These are phyloP conservation scores for Lapara coniferarum DNA, from an alignment of 2,888 invertebrate genomes.

Conservation along the genomic window DNA sequence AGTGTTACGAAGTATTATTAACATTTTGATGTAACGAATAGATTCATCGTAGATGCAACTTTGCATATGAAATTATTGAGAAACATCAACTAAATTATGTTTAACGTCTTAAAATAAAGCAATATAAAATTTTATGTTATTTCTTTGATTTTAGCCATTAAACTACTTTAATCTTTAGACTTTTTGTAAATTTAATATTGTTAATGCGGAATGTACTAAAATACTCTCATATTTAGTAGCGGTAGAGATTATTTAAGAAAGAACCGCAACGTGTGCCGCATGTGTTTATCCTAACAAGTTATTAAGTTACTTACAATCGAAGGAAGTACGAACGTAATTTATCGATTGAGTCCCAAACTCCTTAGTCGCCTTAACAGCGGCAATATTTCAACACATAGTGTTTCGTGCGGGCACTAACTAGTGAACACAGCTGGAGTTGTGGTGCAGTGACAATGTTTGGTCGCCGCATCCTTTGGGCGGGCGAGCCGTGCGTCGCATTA, in stretches of 20 bases:
- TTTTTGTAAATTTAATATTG: no score
- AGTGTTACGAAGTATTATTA: not conserved
- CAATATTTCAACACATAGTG: conserved; percentile 67
- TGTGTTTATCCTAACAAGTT: not conserved
- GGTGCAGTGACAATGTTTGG: conserved; percentile 76
- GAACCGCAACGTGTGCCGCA: no score
- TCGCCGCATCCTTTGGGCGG: conserved; percentile 62
- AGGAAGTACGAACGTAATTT: conserved; percentile 28
- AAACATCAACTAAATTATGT: not conserved
- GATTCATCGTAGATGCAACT: not conserved
- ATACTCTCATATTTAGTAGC: no score
- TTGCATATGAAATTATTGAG: not conserved
- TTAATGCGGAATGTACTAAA: no score
- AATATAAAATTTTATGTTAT: not conserved
- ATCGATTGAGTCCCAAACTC: conserved; percentile 46
- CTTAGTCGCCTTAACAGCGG: conserved; percentile 47
- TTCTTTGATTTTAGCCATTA: not conserved
- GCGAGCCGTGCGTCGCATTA: conserved; percentile 61
- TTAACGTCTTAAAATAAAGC: not conserved
- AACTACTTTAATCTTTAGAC: not conserved
- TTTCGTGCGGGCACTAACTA: conserved; percentile 69
- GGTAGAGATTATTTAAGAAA: no score
- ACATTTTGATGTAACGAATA: not conserved
- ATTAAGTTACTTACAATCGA: conserved; percentile 8
- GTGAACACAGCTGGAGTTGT: conserved; percentile 73